Evolutionary conservation across 1,140 invertebrate genomes (phyloP).

Genomic region (Lepeophtheirus salmonis): DNA sequence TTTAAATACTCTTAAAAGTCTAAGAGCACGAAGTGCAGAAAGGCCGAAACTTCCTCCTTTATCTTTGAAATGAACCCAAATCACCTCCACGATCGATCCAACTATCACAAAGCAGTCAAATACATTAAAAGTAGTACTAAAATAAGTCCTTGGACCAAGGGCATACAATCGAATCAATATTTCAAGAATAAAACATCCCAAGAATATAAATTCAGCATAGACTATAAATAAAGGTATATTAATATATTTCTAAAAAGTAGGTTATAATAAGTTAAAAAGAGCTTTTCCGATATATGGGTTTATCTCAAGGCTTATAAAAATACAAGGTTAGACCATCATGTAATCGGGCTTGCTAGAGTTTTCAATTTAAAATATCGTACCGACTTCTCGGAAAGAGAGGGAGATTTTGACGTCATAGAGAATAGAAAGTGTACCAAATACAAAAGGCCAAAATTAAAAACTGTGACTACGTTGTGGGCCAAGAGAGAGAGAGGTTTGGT

Average conservation of each 20-base stretch:
- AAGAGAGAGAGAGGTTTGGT: too few relatives aligned
- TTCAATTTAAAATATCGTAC: too few relatives aligned
- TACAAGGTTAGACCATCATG: too few relatives aligned
- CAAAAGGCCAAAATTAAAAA: too few relatives aligned
- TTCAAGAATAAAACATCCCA: slow-evolving; percentile 9
- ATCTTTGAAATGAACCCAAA: slow-evolving; percentile 78
- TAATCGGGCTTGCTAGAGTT: too few relatives aligned
- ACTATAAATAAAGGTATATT: slow-evolving; percentile 8
- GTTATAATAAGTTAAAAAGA: too few relatives aligned
- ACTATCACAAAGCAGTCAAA: slow-evolving; percentile 97
- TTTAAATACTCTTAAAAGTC: slow-evolving; percentile 97
- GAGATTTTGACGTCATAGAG: too few relatives aligned
- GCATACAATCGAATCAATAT: slow-evolving; percentile 16
- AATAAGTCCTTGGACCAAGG: slow-evolving; percentile 2
- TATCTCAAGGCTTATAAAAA: too few relatives aligned
- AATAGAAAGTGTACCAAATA: too few relatives aligned
- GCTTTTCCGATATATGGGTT: too few relatives aligned
- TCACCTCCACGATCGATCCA: slow-evolving; percentile 97
- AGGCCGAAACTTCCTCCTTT: slow-evolving; percentile 88
- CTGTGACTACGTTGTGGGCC: too few relatives aligned
- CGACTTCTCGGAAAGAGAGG: too few relatives aligned
- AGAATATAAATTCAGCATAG: slow-evolving; percentile 15
- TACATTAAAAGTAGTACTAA: slow-evolving; percentile 17
- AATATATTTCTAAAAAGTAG: not conserved
- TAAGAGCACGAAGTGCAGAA: slow-evolving; percentile 89